Base-by-base conservation (phyloP, 2,888 invertebrate genomes). In the Beris chalybata region DNA sequence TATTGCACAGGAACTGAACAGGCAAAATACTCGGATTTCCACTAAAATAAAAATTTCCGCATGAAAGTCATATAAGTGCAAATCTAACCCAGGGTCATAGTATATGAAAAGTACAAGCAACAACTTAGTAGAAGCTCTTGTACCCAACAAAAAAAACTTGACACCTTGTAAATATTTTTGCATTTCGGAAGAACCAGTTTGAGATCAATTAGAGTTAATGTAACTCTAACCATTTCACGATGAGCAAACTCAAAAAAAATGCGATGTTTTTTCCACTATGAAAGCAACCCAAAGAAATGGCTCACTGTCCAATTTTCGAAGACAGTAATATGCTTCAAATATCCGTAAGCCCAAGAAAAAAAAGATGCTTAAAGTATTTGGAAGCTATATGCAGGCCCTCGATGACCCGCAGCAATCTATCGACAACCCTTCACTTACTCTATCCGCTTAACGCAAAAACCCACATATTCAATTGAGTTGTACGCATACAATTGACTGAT, bases 141-240 rank as follows among this genome's bases (percentile, higher is more conserved):
- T n/a, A 48, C 12, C 13, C 5, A 15, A 2, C 7, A 9, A 38
- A 38, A 38, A 56, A 38, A 56, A 13, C 15, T 56, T 56, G 43
- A 6, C 55, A 56, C 55, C 55, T 11, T 43, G 11, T 22, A 38
- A 38, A 32, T 43, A 15, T n/a, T 48, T 61, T 52, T 52, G 13
- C 50, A 52, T 61, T 61, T 22, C 61, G 61, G 61, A 61, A 61
- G 61, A 61, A 52, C 52, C 43, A 31, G 61, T 61, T 52, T 61
- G 1, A 43, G 29, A 61, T 61, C 61, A 61, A 38, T 61, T 61
- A 61, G 61, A 50, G 50, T 50, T 61, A 59, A 30, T 32, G 0
- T 47, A 48, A 13, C 47, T n/a, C 30, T 30, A 4, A 13, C 31
- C 12, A 48, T 31, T 45, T 31, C 58, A 32, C 47, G 30, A 53